Percentiles rank a stretch among this genome's conserved stretches.
phyloP scores from a whole-genome alignment of 2,797 vertebrate species.

The Propithecus perrieri region DNA sequence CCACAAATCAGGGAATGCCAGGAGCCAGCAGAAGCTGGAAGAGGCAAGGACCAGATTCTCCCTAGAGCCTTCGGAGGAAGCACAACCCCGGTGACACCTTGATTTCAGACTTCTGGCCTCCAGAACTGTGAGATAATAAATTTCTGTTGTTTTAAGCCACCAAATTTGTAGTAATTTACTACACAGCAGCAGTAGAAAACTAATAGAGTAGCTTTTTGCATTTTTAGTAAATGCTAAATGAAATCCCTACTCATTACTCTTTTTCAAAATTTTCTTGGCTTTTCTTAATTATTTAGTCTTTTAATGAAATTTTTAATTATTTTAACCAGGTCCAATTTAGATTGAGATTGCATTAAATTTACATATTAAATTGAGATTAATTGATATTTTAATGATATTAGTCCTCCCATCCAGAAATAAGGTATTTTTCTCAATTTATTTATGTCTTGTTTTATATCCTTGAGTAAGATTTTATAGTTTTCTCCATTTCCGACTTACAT shows the following conservation, averaged over 20 bases:
- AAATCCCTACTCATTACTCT: neutral
- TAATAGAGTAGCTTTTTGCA: neutral
- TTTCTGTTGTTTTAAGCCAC: neutral
- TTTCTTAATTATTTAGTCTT: conserved; percentile 21
- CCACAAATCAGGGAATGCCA: neutral
- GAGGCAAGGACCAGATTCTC: neutral
- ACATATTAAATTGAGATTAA: neutral
- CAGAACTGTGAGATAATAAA: neutral
- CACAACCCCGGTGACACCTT: neutral
- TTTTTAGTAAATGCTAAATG: neutral
- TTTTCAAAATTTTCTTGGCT: neutral
- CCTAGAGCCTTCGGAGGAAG: neutral
- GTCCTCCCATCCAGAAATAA: neutral
- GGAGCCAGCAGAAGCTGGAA: neutral
- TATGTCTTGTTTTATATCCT: conserved; percentile 14
- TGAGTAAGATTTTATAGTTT: neutral
- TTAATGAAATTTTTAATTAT: neutral
- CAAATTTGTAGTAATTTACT: neutral
- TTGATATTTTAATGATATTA: neutral
- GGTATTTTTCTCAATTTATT: neutral
- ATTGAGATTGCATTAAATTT: neutral
- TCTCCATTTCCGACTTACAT: neutral
- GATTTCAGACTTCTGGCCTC: neutral
- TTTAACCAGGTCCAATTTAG: neutral
- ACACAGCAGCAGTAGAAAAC: neutral